Conservation (phyloP, 2,113 vertebrate genomes). For the Pan paniscus region DNA sequence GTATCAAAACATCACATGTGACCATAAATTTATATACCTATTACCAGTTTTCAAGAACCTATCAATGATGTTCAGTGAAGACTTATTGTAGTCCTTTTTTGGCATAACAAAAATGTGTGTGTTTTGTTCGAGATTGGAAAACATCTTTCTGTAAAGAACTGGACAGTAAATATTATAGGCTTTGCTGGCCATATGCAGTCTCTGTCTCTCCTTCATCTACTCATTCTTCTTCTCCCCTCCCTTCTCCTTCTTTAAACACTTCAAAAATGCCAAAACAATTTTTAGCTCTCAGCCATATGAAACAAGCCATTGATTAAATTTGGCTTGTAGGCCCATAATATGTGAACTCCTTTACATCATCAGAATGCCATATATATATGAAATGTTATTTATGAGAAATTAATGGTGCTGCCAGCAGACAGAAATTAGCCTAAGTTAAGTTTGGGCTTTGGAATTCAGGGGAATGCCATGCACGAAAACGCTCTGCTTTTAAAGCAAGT, state of each 20-base stretch:
- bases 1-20: not conserved
- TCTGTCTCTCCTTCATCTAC: not conserved
- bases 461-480: not conserved
- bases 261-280: not conserved
- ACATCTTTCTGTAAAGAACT: not conserved
- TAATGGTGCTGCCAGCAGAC: not conserved
- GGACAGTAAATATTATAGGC: not conserved
- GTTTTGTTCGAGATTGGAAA: not conserved
- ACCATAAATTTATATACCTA: not conserved
- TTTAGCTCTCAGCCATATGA: not conserved
- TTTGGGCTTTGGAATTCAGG: not conserved
- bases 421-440: not conserved
- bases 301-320: not conserved
- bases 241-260: not conserved
- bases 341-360: not conserved
- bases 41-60: not conserved
- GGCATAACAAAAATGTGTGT: not conserved
- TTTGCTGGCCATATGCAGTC: not conserved
- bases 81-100: not conserved
- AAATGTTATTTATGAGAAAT: not conserved
- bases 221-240: not conserved
- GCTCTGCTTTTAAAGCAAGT: not conserved
- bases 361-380: not conserved
- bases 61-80: not conserved
- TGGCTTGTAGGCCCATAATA: not conserved